A percentile compares a stretch with the other conserved stretches of the same genome.
phyloP scores from a whole-genome alignment of 2,888 invertebrate species.

The Luffia ferchaultella region DNA sequence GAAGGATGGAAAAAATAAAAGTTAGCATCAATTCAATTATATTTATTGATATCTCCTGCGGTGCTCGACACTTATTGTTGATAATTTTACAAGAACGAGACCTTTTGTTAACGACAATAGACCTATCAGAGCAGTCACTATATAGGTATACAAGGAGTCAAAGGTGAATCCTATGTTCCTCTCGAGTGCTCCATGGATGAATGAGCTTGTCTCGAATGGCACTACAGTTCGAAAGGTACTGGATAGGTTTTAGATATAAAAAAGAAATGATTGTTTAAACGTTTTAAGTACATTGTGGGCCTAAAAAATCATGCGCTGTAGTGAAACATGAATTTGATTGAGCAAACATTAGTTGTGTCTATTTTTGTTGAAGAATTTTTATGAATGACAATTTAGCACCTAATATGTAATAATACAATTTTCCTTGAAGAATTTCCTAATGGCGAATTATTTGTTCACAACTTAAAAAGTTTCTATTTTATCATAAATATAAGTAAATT shows the following conservation, averaged over 20 bases:
- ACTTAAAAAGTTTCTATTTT: no score
- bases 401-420: no score
- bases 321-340: no score
- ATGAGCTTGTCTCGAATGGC: neutral
- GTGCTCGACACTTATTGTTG: slow-evolving; percentile 42
- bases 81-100: slow-evolving; percentile 47
- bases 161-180: neutral
- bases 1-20: neutral
- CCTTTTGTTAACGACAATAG: slow-evolving; percentile 20
- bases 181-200: neutral
- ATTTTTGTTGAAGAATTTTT: no score
- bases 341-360: no score
- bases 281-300: neutral
- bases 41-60: slow-evolving; percentile 19
- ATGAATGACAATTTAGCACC: no score
- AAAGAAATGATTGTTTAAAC: neutral
- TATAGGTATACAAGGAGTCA: slow-evolving; percentile 3
- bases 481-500: no score
- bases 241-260: neutral
- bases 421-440: no score
- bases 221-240: neutral
- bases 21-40: neutral
- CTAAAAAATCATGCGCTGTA: no score
- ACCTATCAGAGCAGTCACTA: slow-evolving; percentile 2
- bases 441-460: no score